These are phyloP conservation scores for Stenotaenia linearis DNA, from an alignment of 2,888 invertebrate genomes.

Conservation along the genomic window DNA sequence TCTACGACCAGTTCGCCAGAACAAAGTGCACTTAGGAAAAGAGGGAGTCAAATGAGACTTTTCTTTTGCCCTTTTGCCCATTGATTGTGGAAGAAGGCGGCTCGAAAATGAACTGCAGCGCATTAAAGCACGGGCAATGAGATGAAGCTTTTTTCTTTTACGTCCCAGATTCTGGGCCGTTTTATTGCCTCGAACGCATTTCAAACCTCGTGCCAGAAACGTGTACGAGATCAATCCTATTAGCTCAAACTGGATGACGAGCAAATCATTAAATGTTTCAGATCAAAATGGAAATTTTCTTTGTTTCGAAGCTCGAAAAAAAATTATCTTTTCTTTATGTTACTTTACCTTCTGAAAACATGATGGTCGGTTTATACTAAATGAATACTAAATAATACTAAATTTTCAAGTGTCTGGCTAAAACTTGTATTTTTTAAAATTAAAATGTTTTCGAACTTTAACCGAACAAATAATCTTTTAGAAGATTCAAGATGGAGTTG, in stretches of 20 bases:
- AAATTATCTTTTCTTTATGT: neutral
- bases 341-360: too few relatives aligned
- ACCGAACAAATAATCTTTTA: too few relatives aligned
- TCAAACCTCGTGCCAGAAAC: neutral
- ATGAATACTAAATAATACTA: too few relatives aligned
- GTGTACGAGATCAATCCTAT: neutral
- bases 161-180: neutral
- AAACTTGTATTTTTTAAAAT: too few relatives aligned
- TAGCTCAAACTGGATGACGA: neutral
- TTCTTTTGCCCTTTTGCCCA: constrained; percentile 17
- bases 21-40: neutral
- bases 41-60: neutral
- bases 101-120: constrained; percentile 2
- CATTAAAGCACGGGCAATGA: neutral
- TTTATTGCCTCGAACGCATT: constrained; percentile 1
- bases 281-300: neutral
- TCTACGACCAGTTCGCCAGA: neutral
- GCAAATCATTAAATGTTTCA: neutral
- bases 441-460: too few relatives aligned
- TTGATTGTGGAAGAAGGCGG: neutral
- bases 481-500: too few relatives aligned
- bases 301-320: neutral
- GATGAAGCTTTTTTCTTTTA: neutral
- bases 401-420: too few relatives aligned
- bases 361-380: too few relatives aligned